Evolutionary conservation across 2,888 invertebrate species (phyloP), one percentile per base, ranked within the genome.

Genomic region (Azorinus chamasolen): DNA sequence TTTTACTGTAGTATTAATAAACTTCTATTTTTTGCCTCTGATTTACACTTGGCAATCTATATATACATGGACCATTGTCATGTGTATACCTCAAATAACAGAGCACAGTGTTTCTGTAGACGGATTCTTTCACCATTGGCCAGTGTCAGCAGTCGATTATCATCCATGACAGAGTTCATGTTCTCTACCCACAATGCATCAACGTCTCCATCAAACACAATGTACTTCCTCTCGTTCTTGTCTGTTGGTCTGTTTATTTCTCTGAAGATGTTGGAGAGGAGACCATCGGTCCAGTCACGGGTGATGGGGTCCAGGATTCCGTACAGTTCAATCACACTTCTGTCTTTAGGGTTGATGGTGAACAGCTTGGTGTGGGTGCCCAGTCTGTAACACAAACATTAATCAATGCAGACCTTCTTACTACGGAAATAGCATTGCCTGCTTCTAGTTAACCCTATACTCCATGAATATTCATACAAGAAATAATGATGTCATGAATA

Each of bases 111-210:
- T 73, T 95, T 95, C 89, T 96, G 96, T 70, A 97, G 94, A 74
- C 97, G 95, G 79, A 97, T 97, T 77, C 97, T 94, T 93, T 98
- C 97, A 66, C 97, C 97, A 92, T 98, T 98, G 4, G 97, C 97
- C 71, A 98, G 94, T 0, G 98, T 98, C 65, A 98, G 94, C 48
- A 98, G 94, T 90, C 96, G 96, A 92, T 98, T 98, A 93, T 98
- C 98, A 90, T 98, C 98, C 98, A 98, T 98, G 1, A 98, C 97
- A 0, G 97, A 97, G 94, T 98, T 98, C 97, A 98, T 98, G 93
- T 98, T 98, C 93, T 98, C 98, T 82, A 98, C 97, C 98, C 98
- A 98, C 46, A 97, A 94, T 0, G 98, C 97, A 94, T 98, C 98
- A 2, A 98, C 97, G 91, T 98, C 97, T 2, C 98, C 98, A 91